Evolutionary conservation across 2,797 vertebrate genomes (phyloP), one percentile per base, ranked within the genome.

Genomic region (Octomys mimax): DNA sequence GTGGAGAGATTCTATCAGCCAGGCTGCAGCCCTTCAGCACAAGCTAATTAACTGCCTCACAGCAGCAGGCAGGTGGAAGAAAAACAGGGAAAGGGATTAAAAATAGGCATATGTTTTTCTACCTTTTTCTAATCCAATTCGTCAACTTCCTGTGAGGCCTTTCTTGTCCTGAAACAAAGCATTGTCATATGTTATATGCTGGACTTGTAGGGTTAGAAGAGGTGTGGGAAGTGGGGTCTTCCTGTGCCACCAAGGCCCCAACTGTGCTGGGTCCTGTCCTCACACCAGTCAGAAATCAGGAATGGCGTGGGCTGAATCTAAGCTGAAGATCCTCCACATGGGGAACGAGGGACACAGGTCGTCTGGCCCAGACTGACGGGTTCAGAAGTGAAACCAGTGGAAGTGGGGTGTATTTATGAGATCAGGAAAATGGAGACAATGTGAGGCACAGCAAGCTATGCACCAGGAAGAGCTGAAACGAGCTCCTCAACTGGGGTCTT

Each of bases 21-120:
- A 71, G 46, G 62, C 91, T 54, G 95, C 31, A 54, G 10, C 52
- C 82, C 28, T 93, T 93, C 79, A 71, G 31, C 21, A 26, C 85
- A 33, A 11, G 39, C 86, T 97, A 95, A 96, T 97, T 97, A 95
- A 89, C 73, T 6, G 42, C 73, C 59, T 95, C 61, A 31, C 19
- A 64, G 36, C 93, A 91, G 24, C 89, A 89, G 52, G 49, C 31
- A 94, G 85, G 70, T 75, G 68, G 52, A 28, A 86, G 19, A 79
- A 71, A 81, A 8, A 62, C 46, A 46, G 46, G 2, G 42, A 86
- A 85, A 79, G 71, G 4, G 22, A 89, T 57, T 82, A n/a, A 81
- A 39, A 14, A 49, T 70, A 42, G 87, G 39, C 11, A 26, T 12
- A 39, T 70, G 89, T 66, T 90, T 88, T 87, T 93, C 42, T 84